These are phyloP conservation scores for Chrysopilus asiliformis DNA, from an alignment of 2,888 invertebrate genomes.

Conservation along the genomic window DNA sequence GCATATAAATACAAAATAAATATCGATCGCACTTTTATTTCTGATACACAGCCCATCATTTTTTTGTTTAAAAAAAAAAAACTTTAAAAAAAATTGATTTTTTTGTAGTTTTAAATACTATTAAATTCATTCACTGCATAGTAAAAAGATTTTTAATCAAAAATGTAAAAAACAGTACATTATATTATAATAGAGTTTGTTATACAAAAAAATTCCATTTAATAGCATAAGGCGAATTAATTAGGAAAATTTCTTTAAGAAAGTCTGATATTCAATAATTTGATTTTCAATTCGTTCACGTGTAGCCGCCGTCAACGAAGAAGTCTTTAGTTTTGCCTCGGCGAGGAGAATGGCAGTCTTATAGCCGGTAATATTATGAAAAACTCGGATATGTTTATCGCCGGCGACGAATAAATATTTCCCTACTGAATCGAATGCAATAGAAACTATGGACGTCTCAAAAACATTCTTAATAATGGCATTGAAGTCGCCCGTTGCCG, in stretches of 20 bases:
- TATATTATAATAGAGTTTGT: too few species aligned
- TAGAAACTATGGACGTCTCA: slow-evolving; percentile 51
- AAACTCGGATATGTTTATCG: slow-evolving; percentile 61
- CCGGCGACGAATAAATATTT: slow-evolving; percentile 60
- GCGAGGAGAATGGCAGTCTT: slow-evolving; percentile 38
- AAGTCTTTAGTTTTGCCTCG: slow-evolving; percentile 40
- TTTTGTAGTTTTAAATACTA: too few species aligned
- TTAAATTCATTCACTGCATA: too few species aligned
- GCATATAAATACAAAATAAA: too few species aligned
- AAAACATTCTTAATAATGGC: slow-evolving; percentile 53
- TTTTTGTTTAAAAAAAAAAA: too few species aligned
- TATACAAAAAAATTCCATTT: too few species aligned
- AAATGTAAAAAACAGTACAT: too few species aligned
- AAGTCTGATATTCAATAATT: slow-evolving; percentile 44
- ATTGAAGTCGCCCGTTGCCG: slow-evolving; percentile 49
- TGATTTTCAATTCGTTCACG: slow-evolving; percentile 60
- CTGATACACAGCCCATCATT: too few species aligned
- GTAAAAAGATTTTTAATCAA: too few species aligned
- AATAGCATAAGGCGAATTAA: too few species aligned
- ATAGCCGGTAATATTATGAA: slow-evolving; percentile 65
- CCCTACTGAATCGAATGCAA: slow-evolving; percentile 63
- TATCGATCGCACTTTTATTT: too few species aligned
- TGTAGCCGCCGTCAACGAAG: slow-evolving; percentile 57
- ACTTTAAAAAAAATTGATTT: too few species aligned
- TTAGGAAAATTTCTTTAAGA: slow-evolving; percentile 13